These are phyloP conservation scores for Drosophila sucinea DNA, from an alignment of 1,140 invertebrate genomes.

Conservation along the genomic window DNA sequence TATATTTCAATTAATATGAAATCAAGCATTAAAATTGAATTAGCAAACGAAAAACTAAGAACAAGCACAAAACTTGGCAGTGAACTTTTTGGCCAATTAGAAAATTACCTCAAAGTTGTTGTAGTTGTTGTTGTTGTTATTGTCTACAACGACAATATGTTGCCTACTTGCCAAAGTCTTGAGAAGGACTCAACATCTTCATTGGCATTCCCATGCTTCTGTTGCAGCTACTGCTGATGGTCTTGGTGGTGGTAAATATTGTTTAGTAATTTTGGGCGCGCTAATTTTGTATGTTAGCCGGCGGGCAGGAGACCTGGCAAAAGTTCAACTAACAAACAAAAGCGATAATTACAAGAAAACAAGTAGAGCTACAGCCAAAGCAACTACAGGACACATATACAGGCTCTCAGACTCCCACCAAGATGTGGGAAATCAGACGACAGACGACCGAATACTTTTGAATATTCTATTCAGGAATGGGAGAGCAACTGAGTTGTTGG, in stretches of 20 bases:
- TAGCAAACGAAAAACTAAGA: constrained; percentile 66
- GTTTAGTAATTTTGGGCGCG: constrained; percentile 77
- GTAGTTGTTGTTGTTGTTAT: neutral
- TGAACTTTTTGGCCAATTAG: constrained; percentile 71
- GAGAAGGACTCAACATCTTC: constrained; percentile 18
- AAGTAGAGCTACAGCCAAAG: constrained; percentile 30
- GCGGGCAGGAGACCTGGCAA: constrained; percentile 64
- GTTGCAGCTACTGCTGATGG: neutral
- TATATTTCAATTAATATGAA: constrained; percentile 83
- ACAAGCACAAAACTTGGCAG: constrained; percentile 69
- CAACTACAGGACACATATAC: neutral
- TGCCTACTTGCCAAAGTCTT: constrained; percentile 59
- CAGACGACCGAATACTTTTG: constrained; percentile 41
- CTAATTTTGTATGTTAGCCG: constrained; percentile 80
- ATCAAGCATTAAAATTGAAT: constrained; percentile 83
- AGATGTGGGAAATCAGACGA: constrained; percentile 56
- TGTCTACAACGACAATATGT: constrained; percentile 70
- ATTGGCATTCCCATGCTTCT: constrained; percentile 2
- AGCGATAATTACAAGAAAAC: constrained; percentile 82
- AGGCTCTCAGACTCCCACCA: neutral
- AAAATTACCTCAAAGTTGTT: constrained; percentile 61
- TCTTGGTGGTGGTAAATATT: constrained; percentile 58
- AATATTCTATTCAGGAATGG: constrained; percentile 30
- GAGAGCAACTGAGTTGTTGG: constrained; percentile 13
- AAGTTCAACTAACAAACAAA: constrained; percentile 80